Percentiles rank a stretch among this genome's conserved stretches.
These are phyloP conservation scores for Aphaenogaster rudis DNA, from an alignment of 1,140 invertebrate genomes.

Conservation along the genomic window DNA sequence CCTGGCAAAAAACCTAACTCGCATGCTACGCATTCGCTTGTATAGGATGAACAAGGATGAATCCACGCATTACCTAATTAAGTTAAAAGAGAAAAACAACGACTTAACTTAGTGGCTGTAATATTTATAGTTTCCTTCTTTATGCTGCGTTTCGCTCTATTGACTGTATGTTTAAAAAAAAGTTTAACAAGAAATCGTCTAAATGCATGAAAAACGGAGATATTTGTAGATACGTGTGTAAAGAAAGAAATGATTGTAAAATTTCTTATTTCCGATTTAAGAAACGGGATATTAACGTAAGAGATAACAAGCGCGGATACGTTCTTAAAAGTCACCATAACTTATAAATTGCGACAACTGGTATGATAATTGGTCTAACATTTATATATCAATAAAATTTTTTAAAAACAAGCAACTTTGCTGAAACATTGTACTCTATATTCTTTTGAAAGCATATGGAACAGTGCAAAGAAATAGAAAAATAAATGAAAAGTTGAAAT, in stretches of 20 bases:
- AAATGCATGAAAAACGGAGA: slow-evolving; percentile 56
- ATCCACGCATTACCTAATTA: slow-evolving; percentile 77
- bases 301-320: slow-evolving; percentile 1
- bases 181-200: slow-evolving; percentile 38
- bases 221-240: neutral
- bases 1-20: slow-evolving; percentile 61
- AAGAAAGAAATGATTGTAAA: slow-evolving; percentile 13
- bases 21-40: slow-evolving; percentile 34
- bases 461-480: neutral
- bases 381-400: too few species aligned
- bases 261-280: slow-evolving; percentile 21
- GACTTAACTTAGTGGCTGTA: slow-evolving; percentile 63
- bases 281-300: slow-evolving; percentile 14
- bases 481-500: neutral
- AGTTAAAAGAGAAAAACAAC: slow-evolving; percentile 71
- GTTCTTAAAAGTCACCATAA: neutral
- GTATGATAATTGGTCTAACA: neutral
- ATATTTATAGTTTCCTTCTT: slow-evolving; percentile 53
- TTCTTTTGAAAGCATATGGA: neutral
- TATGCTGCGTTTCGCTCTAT: slow-evolving; percentile 44
- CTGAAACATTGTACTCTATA: neutral
- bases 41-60: slow-evolving; percentile 60
- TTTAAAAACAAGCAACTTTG: too few species aligned
- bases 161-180: slow-evolving; percentile 39
- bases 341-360: neutral